Base-by-base conservation (phyloP, 2,888 invertebrate species). In the Pyrrhia umbra region DNA sequence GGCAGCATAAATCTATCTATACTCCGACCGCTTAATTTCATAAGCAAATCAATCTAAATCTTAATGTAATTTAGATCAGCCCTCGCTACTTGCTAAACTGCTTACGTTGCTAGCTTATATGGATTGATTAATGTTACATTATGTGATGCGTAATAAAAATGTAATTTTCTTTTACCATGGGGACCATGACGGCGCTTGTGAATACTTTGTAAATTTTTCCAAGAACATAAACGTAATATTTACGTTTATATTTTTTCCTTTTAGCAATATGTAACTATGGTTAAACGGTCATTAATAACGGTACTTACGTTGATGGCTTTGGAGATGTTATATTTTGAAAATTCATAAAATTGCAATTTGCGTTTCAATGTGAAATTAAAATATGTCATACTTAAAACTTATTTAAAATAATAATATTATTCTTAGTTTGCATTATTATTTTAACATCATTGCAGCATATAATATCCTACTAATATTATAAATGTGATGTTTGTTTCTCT, bases 11-110 rank as follows among this genome's bases (percentile, higher is more conserved):
- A 27, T 25, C 6, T 25, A 70, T n/a, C 2, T 16, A 8, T 20
- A 15, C 43, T 30, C 21, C 40, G 5, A 27, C 43, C 23, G 42
- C 42, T 27, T 62, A 54, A 62, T 62, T 67, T 56, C 49, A 54
- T 66, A 23, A 67, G 57, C 27, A 52, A 59, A 67, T 59, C 51
- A 47, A 72, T 51, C 47, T 49, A 37, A 61, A 56, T 59, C 58
- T 45, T 45, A 66, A 47, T 25, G 27, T 50, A 50, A 58, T 60
- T 47, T 46, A 16, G 23, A 47, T 55, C 18, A 10, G 9, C 25
- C 13, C 30, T 50, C 45, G 34, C 20, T 55, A 37, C 15, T 50
- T 45, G 27, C 18, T 60, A 27, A 30, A 39, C 34, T 46, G 39
- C 30, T 46, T 43, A 39, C 15, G 45, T 25, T 16, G 30, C 13